A percentile compares a stretch with the other conserved stretches of the same genome.
phyloP scores from a whole-genome alignment of 1,140 invertebrate genomes.

The Drosophila bipectinata region DNA sequence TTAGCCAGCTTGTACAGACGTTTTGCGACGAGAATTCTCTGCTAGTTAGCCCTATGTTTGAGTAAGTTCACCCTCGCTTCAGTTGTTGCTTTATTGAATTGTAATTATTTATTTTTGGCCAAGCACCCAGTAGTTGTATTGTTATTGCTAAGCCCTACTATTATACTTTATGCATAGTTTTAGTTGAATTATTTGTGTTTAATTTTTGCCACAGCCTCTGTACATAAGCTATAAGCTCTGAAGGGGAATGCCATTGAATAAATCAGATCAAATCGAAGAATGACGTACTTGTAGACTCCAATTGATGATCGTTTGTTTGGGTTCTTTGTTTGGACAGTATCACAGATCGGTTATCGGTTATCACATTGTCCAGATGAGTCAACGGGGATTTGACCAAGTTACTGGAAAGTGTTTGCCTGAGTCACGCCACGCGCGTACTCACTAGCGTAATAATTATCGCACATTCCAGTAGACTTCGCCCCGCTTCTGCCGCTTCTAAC shows the following conservation, averaged over 20 bases:
- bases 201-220: constrained; percentile 39
- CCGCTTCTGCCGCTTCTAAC: neutral
- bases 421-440: constrained; percentile 16
- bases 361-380: constrained; percentile 27
- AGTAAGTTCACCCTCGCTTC: constrained; percentile 8
- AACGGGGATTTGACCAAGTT: constrained; percentile 15
- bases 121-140: constrained; percentile 30
- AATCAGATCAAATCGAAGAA: constrained; percentile 52
- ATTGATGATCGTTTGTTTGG: neutral
- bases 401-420: constrained; percentile 34
- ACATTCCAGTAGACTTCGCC: constrained; percentile 7
- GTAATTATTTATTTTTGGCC: constrained; percentile 51
- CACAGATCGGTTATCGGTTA: constrained; percentile 35
- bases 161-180: constrained; percentile 33
- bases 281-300: constrained; percentile 29
- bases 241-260: constrained; percentile 71
- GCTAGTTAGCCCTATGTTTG: constrained; percentile 33
- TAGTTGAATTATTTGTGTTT: constrained; percentile 38
- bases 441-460: constrained; percentile 26
- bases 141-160: constrained; percentile 29
- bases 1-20: constrained; percentile 24
- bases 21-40: neutral
- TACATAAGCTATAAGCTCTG: constrained; percentile 66
- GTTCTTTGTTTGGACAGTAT: neutral
- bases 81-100: constrained; percentile 40